Evolutionary conservation across 2,888 invertebrate species (phyloP), one percentile per base, ranked within the genome.

Genomic region (Drosophila paramelanica): DNA sequence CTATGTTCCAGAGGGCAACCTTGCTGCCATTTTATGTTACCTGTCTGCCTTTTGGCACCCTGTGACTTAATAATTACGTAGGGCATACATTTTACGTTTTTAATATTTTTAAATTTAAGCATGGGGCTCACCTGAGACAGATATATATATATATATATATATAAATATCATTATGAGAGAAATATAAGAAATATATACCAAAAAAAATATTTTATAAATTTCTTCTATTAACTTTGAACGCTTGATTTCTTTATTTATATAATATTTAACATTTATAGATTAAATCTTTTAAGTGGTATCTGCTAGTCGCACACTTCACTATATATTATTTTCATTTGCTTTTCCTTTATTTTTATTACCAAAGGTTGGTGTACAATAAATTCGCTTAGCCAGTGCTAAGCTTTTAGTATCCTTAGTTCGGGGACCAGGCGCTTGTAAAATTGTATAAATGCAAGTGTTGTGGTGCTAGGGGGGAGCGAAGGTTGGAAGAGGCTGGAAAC

Each of bases 1-100:
- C 66, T 45, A 25, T 52, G 56, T 67, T 68, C 50, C 81, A 68
- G 57, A 80, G 75, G 72, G 71, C 62, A 57, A 62, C 55, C 55
- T 53, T 52, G 66, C 61, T 64, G 67, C 50, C 66, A 70, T 88
- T 79, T 88, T 74, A 85, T 85, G 77, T 70, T 68, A 85, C 82
- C 83, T 88, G 88, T 66, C 82, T 73, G 66, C 52, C 60, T 27
- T 59, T 53, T 41, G 31, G 60, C 67, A 72, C 68, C 68, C 57
- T 65, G 2, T 45, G 8, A 31, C 13, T 14, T 31, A 31, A 10
- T 13, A 36, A 36, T 36, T 36, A 5, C 50, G 51, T 43, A 13
- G 17, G 36, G 41, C 8, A n/a, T 64, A 33, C 49, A 25, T 23
- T 11, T 13, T 10, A 31, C 3, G 3, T 11, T 13, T 20, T 38